Evolutionary conservation across 53 echinoderm and acorn worm genomes (phyloP).

Genomic region (Actinopyga echinites): DNA sequence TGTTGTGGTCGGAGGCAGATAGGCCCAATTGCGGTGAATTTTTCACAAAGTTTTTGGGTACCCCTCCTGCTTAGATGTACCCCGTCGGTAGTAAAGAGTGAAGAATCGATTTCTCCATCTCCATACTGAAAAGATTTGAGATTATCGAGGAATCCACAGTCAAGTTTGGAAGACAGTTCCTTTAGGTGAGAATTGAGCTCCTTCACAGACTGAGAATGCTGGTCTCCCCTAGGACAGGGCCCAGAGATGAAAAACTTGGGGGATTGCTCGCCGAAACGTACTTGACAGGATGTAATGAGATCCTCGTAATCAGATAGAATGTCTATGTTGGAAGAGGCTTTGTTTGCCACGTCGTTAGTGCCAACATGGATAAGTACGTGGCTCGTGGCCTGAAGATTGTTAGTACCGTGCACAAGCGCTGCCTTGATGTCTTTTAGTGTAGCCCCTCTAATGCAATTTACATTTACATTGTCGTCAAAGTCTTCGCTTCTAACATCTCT

Average conservation of each 20-base stretch:
- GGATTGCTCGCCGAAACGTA: constrained; percentile 1
- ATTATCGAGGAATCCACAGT: not conserved
- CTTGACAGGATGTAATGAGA: constrained; percentile 7
- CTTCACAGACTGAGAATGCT: not conserved
- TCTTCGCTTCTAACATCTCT: not conserved
- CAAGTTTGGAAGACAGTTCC: not conserved
- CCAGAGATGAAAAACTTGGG: not conserved
- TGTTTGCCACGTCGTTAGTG: constrained; percentile 11
- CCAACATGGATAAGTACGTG: constrained; percentile 12
- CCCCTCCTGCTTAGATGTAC: not conserved
- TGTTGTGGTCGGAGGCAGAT: not conserved
- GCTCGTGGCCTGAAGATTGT: not conserved
- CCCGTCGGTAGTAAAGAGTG: not conserved
- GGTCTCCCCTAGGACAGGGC: constrained; percentile 7
- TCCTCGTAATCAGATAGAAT: not conserved
- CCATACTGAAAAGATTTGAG: not conserved
- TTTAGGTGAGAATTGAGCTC: not conserved
- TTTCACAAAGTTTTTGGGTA: not conserved
- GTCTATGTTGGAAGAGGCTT: not conserved
- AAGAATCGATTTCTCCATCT: not conserved
- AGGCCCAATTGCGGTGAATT: not conserved
- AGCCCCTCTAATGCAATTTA: constrained; percentile 4
- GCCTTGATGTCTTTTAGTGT: constrained; percentile 7
- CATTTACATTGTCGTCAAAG: not conserved
- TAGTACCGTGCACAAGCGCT: not conserved